These are phyloP conservation scores for Trichonephila clavipes DNA, from an alignment of 1,140 invertebrate species.

Conservation along the genomic window DNA sequence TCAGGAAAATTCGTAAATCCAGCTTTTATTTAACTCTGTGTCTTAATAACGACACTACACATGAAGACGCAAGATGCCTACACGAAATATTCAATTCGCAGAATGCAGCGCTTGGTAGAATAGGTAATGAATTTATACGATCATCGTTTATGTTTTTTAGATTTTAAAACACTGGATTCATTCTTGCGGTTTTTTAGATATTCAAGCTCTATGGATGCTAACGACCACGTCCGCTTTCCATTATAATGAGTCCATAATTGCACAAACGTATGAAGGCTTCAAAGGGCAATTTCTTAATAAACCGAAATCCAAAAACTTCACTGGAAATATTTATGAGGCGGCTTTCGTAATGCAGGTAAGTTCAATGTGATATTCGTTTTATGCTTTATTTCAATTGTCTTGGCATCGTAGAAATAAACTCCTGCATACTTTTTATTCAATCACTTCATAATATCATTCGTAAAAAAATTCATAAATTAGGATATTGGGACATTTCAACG, in stretches of 20 bases:
- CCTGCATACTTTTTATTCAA: no score
- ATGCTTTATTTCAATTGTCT: no score
- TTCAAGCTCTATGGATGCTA: conserved; percentile 4
- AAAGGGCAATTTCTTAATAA: neutral
- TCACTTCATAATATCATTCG: no score
- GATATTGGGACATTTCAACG: no score
- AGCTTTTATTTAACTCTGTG: conserved; percentile 35
- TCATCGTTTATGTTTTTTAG: no score
- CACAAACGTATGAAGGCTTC: neutral
- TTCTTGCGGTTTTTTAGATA: neutral
- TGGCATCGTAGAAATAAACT: no score
- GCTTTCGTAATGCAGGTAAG: conserved; percentile 33
- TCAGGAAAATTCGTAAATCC: neutral
- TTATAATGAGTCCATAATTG: neutral
- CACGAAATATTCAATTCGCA: neutral
- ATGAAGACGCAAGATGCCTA: neutral
- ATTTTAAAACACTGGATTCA: neutral
- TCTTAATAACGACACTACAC: neutral
- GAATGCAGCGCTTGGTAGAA: neutral
- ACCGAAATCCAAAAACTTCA: neutral
- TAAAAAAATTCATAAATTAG: no score
- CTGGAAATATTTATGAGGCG: conserved; percentile 39
- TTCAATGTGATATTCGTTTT: no score
- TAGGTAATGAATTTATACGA: neutral
- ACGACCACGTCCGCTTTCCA: neutral